phyloP scores from a whole-genome alignment of 2,888 invertebrate genomes.

The Andrena haemorrhoa region DNA sequence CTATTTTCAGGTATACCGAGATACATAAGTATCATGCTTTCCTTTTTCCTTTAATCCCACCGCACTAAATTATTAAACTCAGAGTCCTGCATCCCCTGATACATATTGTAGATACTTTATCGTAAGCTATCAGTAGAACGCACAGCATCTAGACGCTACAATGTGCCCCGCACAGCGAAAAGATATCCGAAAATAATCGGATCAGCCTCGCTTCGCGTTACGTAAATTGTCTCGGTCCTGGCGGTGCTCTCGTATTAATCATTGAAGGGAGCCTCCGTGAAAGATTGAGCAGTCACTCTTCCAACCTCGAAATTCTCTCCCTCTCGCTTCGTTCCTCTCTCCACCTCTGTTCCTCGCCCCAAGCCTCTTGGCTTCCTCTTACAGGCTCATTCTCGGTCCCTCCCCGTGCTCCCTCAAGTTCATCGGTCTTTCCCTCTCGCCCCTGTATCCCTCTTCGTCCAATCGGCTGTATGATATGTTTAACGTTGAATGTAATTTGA shows the following conservation, averaged over 20 bases:
- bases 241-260: constrained; percentile 77
- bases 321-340: not conserved
- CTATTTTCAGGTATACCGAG: no score
- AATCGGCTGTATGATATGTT: constrained; percentile 70
- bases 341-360: constrained; percentile 39
- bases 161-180: constrained; percentile 1
- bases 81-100: no score
- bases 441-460: constrained; percentile 56
- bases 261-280: constrained; percentile 66
- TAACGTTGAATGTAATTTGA: constrained; percentile 73
- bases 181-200: constrained; percentile 58
- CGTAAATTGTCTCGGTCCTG: constrained; percentile 75
- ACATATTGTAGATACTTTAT: no score
- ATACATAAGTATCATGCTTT: no score
- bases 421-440: constrained; percentile 23
- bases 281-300: constrained; percentile 62
- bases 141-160: not conserved
- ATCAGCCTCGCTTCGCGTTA: constrained; percentile 74
- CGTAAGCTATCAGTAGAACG: no score
- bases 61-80: no score
- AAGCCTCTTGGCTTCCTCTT: constrained; percentile 27
- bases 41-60: no score
- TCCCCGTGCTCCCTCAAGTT: constrained; percentile 44
- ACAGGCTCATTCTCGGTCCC: constrained; percentile 47
- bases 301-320: constrained; percentile 48